phyloP scores from a whole-genome alignment of 92 coral and sea anemone species.

The Epizoanthus ramosus region DNA sequence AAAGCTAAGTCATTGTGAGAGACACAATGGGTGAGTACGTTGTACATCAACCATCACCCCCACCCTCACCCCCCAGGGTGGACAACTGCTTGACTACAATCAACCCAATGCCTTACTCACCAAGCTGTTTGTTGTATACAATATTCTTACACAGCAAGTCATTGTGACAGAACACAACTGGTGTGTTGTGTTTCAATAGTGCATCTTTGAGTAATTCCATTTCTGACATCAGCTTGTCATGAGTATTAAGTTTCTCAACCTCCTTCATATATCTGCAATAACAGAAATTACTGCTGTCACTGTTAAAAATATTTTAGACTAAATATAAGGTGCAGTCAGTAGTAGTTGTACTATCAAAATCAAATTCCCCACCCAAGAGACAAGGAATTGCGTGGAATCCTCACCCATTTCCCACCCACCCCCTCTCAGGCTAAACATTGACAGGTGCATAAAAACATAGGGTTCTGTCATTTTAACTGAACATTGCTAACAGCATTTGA shows the following conservation, averaged over 20 bases:
- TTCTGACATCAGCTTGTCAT: conserved; percentile 67
- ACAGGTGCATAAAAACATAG: too few species aligned
- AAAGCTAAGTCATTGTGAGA: conserved; percentile 44
- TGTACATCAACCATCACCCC: too few species aligned
- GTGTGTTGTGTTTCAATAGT: conserved; percentile 61
- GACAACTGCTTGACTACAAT: not conserved
- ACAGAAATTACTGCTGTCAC: not conserved
- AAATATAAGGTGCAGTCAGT: too few species aligned
- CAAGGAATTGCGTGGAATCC: too few species aligned
- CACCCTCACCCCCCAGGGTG: not conserved
- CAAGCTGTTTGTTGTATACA: conserved; percentile 67
- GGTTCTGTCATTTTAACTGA: too few species aligned
- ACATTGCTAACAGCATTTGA: too few species aligned
- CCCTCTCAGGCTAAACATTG: too few species aligned
- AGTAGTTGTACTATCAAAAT: too few species aligned
- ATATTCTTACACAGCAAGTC: conserved; percentile 90
- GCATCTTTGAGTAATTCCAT: conserved; percentile 59
- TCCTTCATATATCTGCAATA: conserved; percentile 19
- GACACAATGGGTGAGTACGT: too few species aligned
- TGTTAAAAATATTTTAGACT: too few species aligned
- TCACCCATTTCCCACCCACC: too few species aligned
- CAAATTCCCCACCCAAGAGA: too few species aligned
- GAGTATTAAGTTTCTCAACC: conserved; percentile 34
- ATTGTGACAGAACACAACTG: conserved; percentile 89
- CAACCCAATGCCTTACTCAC: conserved; percentile 39